Conservation (phyloP, 2,113 vertebrate genomes). For the Baryphthengus martii region DNA sequence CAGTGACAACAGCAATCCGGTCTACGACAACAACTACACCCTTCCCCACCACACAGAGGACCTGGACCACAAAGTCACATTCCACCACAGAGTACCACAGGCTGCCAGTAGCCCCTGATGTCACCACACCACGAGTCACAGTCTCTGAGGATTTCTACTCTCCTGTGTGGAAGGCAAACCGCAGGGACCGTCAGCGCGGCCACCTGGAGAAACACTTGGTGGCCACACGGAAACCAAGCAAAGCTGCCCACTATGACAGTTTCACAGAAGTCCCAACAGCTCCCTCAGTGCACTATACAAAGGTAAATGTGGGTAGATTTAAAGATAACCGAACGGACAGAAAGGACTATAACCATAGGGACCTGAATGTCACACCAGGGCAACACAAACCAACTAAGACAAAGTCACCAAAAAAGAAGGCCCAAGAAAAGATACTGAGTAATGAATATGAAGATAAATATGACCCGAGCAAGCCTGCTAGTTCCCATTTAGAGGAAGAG, state of each 20-base stretch:
- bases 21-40: constrained; percentile 61
- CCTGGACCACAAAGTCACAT: constrained; percentile 65
- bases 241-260: constrained; percentile 51
- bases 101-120: constrained; percentile 44
- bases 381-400: constrained; percentile 79
- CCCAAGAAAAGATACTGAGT: constrained; percentile 78
- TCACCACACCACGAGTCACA: constrained; percentile 41
- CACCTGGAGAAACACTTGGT: constrained; percentile 11
- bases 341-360: constrained; percentile 71
- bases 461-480: constrained; percentile 71
- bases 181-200: constrained; percentile 68
- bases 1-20: constrained; percentile 56
- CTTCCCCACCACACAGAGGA: constrained; percentile 67
- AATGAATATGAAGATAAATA: constrained; percentile 89
- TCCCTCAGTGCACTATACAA: constrained; percentile 57
- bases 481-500: constrained; percentile 75
- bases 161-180: constrained; percentile 68
- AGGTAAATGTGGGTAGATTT: constrained; percentile 63
- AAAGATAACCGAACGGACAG: constrained; percentile 87
- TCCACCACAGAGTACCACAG: constrained; percentile 60
- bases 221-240: constrained; percentile 63
- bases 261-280: constrained; percentile 59
- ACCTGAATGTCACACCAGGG: constrained; percentile 60
- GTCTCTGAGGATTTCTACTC: constrained; percentile 74
- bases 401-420: constrained; percentile 82